phyloP scores from a whole-genome alignment of 2,797 vertebrate species.

The Thamnophis elegans region DNA sequence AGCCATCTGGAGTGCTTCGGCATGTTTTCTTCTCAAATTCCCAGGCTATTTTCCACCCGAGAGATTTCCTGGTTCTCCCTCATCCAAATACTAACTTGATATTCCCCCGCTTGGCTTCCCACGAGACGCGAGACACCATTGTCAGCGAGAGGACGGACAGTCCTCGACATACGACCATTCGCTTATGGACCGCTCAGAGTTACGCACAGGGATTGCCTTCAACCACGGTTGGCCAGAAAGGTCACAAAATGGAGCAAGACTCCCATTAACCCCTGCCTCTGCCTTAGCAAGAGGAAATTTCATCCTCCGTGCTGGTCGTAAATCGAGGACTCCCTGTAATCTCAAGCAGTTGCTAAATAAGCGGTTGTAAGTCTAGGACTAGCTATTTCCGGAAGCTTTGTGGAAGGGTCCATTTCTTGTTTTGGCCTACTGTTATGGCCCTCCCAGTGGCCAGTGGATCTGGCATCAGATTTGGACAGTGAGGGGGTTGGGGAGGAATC shows the following conservation, averaged over 20 bases:
- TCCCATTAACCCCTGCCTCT: background rate
- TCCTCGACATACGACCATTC: background rate
- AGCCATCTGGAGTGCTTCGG: background rate
- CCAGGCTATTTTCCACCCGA: background rate
- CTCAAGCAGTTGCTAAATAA: background rate
- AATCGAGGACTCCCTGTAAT: background rate
- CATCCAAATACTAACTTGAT: background rate
- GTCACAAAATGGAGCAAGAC: background rate
- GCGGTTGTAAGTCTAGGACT: background rate
- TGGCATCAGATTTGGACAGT: too few relatives aligned
- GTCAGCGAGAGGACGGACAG: background rate
- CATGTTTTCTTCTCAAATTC: background rate
- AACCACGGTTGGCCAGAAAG: background rate
- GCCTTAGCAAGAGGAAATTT: background rate
- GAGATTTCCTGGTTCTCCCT: background rate
- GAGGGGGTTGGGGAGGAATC: too few relatives aligned
- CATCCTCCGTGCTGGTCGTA: background rate
- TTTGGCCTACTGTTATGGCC: background rate
- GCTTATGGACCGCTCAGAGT: background rate
- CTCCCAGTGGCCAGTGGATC: too few relatives aligned
- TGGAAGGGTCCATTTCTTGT: background rate
- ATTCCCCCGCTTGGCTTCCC: background rate
- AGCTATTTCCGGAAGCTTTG: background rate
- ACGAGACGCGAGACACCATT: rapidly evolving
- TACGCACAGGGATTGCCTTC: background rate